These are phyloP conservation scores for Nymphicus hollandicus DNA, from an alignment of 2,113 vertebrate genomes.

Conservation along the genomic window DNA sequence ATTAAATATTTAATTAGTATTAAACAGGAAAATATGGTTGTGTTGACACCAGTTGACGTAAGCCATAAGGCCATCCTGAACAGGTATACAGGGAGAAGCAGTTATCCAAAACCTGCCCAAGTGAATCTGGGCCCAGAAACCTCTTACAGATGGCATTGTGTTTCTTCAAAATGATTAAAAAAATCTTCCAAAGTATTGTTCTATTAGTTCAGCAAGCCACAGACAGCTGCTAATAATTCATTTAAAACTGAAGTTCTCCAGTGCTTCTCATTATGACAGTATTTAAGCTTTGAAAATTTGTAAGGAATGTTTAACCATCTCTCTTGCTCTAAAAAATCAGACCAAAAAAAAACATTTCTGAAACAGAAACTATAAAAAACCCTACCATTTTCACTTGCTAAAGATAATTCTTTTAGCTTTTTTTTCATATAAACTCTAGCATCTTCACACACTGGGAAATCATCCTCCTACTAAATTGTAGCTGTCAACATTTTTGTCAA, in stretches of 20 bases:
- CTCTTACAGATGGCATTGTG: not conserved
- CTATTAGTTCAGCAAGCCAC: not conserved
- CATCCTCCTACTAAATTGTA: not conserved
- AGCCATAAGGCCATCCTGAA: not conserved
- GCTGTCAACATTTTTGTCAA: not conserved
- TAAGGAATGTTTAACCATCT: not conserved
- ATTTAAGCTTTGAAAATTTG: not conserved
- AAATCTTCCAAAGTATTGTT: not conserved
- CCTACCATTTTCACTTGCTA: not conserved
- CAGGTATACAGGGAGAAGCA: not conserved
- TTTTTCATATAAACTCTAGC: not conserved
- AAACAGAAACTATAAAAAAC: not conserved
- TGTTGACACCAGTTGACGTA: not conserved
- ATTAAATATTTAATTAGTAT: not conserved
- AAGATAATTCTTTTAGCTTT: not conserved
- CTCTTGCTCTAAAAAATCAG: not conserved
- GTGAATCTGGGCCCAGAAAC: not conserved
- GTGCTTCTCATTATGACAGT: not conserved
- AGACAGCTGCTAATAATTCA: not conserved
- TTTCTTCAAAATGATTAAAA: not conserved
- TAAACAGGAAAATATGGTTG: not conserved
- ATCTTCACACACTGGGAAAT: not conserved
- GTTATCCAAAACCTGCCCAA: not conserved
- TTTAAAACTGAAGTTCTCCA: not conserved
- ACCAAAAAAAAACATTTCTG: not conserved